Percentiles rank a stretch among this genome's conserved stretches.
Conservation (phyloP, 2,888 invertebrate species). For the Empis stercorea region DNA sequence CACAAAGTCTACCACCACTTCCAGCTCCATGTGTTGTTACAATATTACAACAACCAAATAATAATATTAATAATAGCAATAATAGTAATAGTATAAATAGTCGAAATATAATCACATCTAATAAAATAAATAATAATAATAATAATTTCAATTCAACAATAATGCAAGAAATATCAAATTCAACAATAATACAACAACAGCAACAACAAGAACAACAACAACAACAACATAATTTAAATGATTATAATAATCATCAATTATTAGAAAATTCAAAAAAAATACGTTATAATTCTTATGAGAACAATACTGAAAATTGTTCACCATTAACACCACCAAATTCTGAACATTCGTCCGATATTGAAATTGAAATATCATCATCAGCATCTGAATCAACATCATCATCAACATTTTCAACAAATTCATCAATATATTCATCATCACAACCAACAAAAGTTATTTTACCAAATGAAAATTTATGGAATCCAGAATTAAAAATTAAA, state of each 20-base stretch:
- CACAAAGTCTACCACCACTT: slow-evolving; percentile 63
- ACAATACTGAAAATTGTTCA: slow-evolving; percentile 37
- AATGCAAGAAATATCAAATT: slow-evolving; percentile 35
- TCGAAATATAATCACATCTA: neutral
- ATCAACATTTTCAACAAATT: slow-evolving; percentile 18
- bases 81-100: neutral
- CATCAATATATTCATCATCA: neutral
- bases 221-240: neutral
- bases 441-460: slow-evolving; percentile 2
- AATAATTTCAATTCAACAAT: slow-evolving; percentile 16
- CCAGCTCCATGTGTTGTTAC: slow-evolving; percentile 56
- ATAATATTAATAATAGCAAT: slow-evolving; percentile 11
- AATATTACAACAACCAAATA: slow-evolving; percentile 38
- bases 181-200: slow-evolving; percentile 9
- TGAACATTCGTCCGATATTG: slow-evolving; percentile 60
- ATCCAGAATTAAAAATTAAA: slow-evolving; percentile 9
- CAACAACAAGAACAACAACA: neutral
- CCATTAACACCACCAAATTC: slow-evolving; percentile 56
- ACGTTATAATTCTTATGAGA: slow-evolving; percentile 26
- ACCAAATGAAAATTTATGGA: slow-evolving; percentile 9
- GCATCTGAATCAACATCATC: slow-evolving; percentile 13
- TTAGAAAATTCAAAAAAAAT: neutral
- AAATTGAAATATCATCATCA: slow-evolving; percentile 40
- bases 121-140: neutral
- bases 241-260: slow-evolving; percentile 19